phyloP scores from a whole-genome alignment of 1,140 invertebrate genomes.

The Bombus waltoni region DNA sequence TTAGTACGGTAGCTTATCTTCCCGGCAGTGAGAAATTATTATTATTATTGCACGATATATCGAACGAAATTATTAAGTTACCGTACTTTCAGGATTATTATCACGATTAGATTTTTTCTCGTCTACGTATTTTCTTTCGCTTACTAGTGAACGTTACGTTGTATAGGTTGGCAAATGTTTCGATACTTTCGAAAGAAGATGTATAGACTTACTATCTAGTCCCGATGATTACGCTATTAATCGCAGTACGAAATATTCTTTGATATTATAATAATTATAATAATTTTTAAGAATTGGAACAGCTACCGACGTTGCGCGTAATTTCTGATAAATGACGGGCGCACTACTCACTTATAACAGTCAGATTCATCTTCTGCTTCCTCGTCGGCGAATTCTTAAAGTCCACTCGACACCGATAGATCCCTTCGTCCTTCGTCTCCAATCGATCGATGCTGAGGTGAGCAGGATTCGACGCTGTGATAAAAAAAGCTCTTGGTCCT shows the following conservation, averaged over 20 bases:
- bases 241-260: too few relatives aligned
- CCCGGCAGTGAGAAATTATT: not conserved
- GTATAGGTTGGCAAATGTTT: too few relatives aligned
- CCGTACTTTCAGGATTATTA: too few relatives aligned
- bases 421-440: conserved; percentile 82
- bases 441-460: conserved; percentile 83
- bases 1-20: not conserved
- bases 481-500: conserved; percentile 81
- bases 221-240: too few relatives aligned
- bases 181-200: too few relatives aligned
- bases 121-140: too few relatives aligned
- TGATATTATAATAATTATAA: too few relatives aligned
- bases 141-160: too few relatives aligned
- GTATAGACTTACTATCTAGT: too few relatives aligned
- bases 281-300: too few relatives aligned
- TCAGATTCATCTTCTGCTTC: conserved; percentile 83
- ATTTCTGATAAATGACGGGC: not conserved
- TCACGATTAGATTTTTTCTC: too few relatives aligned
- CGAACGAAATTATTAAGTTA: not conserved
- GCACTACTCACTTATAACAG: conserved; percentile 83
- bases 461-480: conserved; percentile 80
- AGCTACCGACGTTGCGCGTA: not conserved
- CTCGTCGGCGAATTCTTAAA: conserved; percentile 84
- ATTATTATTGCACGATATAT: not conserved
- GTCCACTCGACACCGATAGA: conserved; percentile 85